Percentiles rank a stretch among this genome's conserved stretches.
Evolutionary conservation across 2,888 invertebrate species (phyloP).

Genomic region (Elegia similella): DNA sequence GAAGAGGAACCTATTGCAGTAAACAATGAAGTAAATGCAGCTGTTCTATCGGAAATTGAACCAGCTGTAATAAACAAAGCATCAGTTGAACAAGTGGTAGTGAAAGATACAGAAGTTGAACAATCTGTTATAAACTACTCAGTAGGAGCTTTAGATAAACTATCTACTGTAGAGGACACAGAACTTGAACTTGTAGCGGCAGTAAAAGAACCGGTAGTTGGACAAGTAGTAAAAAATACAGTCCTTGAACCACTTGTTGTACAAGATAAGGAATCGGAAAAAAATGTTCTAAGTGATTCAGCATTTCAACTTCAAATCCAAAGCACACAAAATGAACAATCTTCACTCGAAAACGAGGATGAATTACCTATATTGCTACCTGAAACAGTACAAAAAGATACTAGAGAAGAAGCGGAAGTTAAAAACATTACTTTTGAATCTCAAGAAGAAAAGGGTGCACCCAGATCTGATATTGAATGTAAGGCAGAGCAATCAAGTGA

Average conservation of each 20-base stretch:
- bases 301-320: neutral
- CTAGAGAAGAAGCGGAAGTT: slow-evolving; percentile 32
- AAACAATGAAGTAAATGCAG: too few relatives aligned
- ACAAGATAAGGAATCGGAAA: neutral
- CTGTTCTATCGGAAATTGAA: too few relatives aligned
- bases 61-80: neutral
- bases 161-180: neutral
- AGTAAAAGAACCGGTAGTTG: neutral
- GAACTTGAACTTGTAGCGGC: neutral
- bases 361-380: slow-evolving; percentile 41
- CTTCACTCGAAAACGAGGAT: neutral
- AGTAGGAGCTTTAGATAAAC: neutral
- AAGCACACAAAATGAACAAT: neutral
- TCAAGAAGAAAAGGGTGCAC: slow-evolving; percentile 27
- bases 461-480: slow-evolving; percentile 39
- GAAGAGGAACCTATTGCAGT: too few relatives aligned
- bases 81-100: neutral
- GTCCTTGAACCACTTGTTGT: neutral
- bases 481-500: slow-evolving; percentile 36
- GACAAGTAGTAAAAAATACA: neutral
- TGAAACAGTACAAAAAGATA: slow-evolving; percentile 67
- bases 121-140: neutral
- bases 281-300: neutral
- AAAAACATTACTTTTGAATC: slow-evolving; percentile 27
- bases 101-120: neutral